Base-by-base conservation (phyloP, 2,797 vertebrate genomes). In the Argentina silus region DNA sequence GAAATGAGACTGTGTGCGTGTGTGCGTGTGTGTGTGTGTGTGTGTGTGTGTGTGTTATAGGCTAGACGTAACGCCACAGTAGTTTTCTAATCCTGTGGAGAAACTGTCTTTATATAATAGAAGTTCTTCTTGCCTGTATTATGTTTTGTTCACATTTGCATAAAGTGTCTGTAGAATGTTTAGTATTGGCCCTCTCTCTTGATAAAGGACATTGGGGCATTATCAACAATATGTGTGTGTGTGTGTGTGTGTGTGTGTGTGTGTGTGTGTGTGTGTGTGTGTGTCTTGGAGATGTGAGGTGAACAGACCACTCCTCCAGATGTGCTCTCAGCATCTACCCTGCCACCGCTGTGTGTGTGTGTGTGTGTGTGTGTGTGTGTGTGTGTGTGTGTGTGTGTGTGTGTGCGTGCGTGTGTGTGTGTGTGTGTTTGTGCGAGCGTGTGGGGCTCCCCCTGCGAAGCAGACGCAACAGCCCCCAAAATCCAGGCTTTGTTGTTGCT, bases 311-410 rank as follows among this genome's bases (percentile, higher is more conserved):
- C 47, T 65, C 21, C 53, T 74, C 75, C 71, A 77, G 71, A 77
- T 77, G 69, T 74, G 17, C 72, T 71, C 75, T 63, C 69, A 77
- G 69, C 75, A 47, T 53, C 75, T 10, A 12, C 53, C 17, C 45
- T 11, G 42, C 55, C 19, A 47, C 68, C 43, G 42, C 64, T 57
- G 59, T 36, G 27, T 36, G 27, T 36, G 27, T 36, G 27, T 36
- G 27, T 36, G 27, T 36, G 27, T 36, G 27, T 36, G 27, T 36
- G 27, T 36, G 27, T 36, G 27, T 36, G 27, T 36, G 27, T 36
- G 27, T 36, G 27, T 36, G 27, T 36, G 27, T 36, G 27, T 36
- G 27, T 36, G 27, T 36, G 27, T 36, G 27, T 36, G 4, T 36
- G 27, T 36, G 27, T 36, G 4, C 4, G 4, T 36, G 27, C 4